Conservation (phyloP, 2,113 vertebrate genomes). For the Amblyopsis rosae region DNA sequence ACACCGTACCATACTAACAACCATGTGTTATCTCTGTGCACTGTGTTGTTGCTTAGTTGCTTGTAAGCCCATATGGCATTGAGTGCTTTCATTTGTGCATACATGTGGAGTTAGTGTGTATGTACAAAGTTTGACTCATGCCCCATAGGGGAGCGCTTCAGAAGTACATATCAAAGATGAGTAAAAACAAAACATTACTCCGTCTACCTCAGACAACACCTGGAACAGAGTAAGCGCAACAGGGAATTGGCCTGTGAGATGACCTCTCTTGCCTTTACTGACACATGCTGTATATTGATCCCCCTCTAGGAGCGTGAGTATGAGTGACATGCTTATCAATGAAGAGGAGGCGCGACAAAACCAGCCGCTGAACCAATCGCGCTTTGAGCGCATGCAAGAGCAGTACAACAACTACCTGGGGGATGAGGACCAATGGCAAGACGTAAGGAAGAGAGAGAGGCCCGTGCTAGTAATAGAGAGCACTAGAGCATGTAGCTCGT, state of each 20-base stretch:
- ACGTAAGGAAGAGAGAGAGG: constrained; percentile 75
- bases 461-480: background rate
- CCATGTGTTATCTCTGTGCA: too few relatives aligned
- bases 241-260: background rate
- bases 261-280: background rate
- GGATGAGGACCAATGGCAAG: constrained; percentile 94
- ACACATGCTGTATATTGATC: constrained; percentile 10
- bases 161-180: too few relatives aligned
- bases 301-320: constrained; percentile 85
- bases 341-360: constrained; percentile 82
- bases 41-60: too few relatives aligned
- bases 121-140: too few relatives aligned
- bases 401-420: constrained; percentile 84
- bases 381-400: constrained; percentile 87
- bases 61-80: too few relatives aligned
- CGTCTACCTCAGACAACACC: too few relatives aligned
- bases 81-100: too few relatives aligned
- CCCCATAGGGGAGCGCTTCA: too few relatives aligned
- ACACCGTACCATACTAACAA: too few relatives aligned
- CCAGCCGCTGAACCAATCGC: constrained; percentile 86
- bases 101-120: too few relatives aligned
- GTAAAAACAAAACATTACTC: too few relatives aligned
- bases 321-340: constrained; percentile 87
- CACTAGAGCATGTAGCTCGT: background rate
- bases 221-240: too few relatives aligned